Evolutionary conservation across 2,113 vertebrate genomes (phyloP).

Genomic region (Limnothrissa miodon): DNA sequence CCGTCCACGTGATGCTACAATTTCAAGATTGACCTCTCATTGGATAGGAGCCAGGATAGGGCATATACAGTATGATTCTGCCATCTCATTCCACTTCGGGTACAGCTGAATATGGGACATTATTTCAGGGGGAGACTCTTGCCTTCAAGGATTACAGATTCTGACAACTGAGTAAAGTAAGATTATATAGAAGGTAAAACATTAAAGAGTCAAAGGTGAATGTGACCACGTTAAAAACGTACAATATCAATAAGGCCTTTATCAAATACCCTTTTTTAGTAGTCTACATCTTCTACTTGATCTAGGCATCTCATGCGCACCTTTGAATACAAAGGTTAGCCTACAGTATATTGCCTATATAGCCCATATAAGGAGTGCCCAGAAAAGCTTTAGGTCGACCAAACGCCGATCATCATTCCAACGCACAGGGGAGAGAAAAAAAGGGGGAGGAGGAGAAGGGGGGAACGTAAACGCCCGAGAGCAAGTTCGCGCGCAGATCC

Average conservation of each 20-base stretch:
- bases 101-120: background rate
- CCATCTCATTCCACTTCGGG: background rate
- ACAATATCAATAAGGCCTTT: background rate
- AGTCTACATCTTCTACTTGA: background rate
- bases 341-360: background rate
- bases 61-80: background rate
- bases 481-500: conserved; percentile 56
- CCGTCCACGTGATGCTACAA: background rate
- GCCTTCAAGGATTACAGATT: background rate
- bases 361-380: background rate
- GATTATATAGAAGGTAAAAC: background rate
- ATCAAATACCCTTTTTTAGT: background rate
- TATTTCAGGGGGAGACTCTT: background rate
- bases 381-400: background rate
- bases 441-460: background rate
- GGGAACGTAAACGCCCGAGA: conserved; percentile 15
- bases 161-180: background rate
- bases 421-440: background rate
- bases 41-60: background rate
- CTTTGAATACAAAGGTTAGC: background rate
- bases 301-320: too few species aligned
- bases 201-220: background rate
- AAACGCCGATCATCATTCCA: background rate
- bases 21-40: background rate
- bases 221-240: background rate